phyloP scores from a whole-genome alignment of 2,888 invertebrate genomes.

The Hyppa rectilinea region DNA sequence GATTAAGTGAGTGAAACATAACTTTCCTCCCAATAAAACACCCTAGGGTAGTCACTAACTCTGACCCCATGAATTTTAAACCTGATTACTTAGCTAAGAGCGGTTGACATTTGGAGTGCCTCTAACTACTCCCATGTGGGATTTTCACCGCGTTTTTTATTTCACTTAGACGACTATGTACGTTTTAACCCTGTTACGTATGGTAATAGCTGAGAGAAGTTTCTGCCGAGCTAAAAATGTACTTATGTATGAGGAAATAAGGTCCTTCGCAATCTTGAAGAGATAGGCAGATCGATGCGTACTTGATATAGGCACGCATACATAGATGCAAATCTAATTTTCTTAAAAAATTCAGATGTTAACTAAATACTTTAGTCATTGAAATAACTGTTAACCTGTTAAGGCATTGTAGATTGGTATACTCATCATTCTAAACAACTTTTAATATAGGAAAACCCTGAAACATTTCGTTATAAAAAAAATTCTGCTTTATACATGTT shows the following conservation, averaged over 20 bases:
- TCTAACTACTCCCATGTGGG: conserved; percentile 71
- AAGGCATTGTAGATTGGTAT: neutral
- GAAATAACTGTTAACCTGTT: neutral
- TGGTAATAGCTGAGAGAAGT: conserved; percentile 51
- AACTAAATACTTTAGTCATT: neutral
- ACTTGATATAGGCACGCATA: neutral
- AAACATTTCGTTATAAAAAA: no score
- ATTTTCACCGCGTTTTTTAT: conserved; percentile 67
- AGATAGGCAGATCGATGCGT: conserved; percentile 16
- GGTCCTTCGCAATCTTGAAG: neutral
- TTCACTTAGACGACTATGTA: conserved; percentile 64
- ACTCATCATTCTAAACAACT: neutral
- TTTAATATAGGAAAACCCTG: no score
- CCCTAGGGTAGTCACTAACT: conserved; percentile 57
- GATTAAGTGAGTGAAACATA: conserved; percentile 47
- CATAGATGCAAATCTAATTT: conserved; percentile 12
- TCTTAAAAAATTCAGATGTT: neutral
- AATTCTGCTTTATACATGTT: no score
- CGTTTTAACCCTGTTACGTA: conserved; percentile 59
- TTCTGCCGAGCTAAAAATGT: conserved; percentile 36
- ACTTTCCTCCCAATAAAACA: conserved; percentile 60
- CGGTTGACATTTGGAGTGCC: conserved; percentile 69
- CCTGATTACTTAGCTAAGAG: conserved; percentile 72
- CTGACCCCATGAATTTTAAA: conserved; percentile 73
- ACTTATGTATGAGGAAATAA: conserved; percentile 9